phyloP scores from a whole-genome alignment of 2,797 vertebrate genomes.

The Bufotes viridis region DNA sequence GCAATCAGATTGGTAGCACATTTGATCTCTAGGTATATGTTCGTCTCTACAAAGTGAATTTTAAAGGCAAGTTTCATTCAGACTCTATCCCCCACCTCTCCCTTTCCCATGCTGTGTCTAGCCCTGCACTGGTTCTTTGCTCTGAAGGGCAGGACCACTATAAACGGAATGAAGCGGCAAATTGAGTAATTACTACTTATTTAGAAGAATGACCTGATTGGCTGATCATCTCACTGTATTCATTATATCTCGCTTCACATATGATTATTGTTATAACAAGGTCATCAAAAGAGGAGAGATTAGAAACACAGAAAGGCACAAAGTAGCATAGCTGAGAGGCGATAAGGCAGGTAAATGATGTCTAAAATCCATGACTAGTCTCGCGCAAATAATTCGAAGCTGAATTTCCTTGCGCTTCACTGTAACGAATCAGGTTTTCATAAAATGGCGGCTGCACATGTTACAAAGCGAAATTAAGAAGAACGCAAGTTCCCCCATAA shows the following conservation, averaged over 20 bases:
- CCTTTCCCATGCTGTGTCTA: not conserved
- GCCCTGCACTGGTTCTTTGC: not conserved
- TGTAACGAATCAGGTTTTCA: too few species aligned
- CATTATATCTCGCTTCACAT: not conserved
- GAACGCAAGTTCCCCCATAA: too few species aligned
- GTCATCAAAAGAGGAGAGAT: not conserved
- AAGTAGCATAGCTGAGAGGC: not conserved
- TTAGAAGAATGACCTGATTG: conserved; percentile 5
- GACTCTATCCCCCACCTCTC: not conserved
- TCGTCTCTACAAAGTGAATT: too few species aligned
- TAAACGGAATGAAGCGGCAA: conserved; percentile 38
- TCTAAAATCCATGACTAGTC: too few species aligned
- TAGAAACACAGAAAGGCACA: not conserved
- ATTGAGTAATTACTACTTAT: conserved; percentile 40
- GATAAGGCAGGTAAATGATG: not conserved
- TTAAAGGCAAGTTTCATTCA: too few species aligned
- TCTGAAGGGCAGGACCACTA: conserved; percentile 29
- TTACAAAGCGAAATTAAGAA: too few species aligned
- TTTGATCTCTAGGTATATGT: too few species aligned
- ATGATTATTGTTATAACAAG: conserved; percentile 7
- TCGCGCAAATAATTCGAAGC: too few species aligned
- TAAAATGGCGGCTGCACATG: too few species aligned
- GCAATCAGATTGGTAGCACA: too few species aligned
- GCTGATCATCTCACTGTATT: not conserved
- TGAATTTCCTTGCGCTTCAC: too few species aligned